Base-by-base conservation (phyloP, 2,113 vertebrate genomes). In the Pleuronectes platessa region DNA sequence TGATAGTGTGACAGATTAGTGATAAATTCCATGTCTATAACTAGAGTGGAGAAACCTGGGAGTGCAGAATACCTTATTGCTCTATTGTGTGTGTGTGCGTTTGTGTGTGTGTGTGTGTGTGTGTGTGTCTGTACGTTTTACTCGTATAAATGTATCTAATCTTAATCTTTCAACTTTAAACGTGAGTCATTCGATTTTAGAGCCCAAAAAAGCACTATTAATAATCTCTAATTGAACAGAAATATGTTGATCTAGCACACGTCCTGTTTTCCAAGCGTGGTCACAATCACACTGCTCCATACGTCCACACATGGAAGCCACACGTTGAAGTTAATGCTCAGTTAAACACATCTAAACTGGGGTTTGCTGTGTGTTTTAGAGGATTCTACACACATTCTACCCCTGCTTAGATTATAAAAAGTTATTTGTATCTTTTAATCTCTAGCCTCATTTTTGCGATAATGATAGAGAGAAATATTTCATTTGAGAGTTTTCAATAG, bases 1-100 rank as follows among this genome's bases (percentile, higher is more conserved):
- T 82, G 74, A 68, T 18, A 64, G 71, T 53, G 65, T 51, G 56
- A 58, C 71, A 70, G 35, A 76, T 65, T 27, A 66, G 27, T 79
- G 79, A 82, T 59, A 51, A 64, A 70, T 64, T 61, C 47, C 20
- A 55, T 60, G 62, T 78, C 27, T 31, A 5, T 61, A 7, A 59
- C 71, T 35, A 45, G 49, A 76, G 60, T 58, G 13, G 23, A 76
- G 47, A 64, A 71, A 79, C 42, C 55, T 64, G 60, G 23, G 26
- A 23, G 27, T 20, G 10, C 42, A 31, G 21, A 71, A 31, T 17
- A 31, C 26, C 51, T 18, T 1, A 7, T 31, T 68, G 40, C 35
- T 63, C 40, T 4, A 18, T 17, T 49, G 47, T 5, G 47, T 27
- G 53, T 21, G 9, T 31, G 27, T 31, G 27, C 5, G n/a, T n/a